These are phyloP conservation scores for Simalia tracyae DNA, from an alignment of 2,797 vertebrate species.

Conservation along the genomic window DNA sequence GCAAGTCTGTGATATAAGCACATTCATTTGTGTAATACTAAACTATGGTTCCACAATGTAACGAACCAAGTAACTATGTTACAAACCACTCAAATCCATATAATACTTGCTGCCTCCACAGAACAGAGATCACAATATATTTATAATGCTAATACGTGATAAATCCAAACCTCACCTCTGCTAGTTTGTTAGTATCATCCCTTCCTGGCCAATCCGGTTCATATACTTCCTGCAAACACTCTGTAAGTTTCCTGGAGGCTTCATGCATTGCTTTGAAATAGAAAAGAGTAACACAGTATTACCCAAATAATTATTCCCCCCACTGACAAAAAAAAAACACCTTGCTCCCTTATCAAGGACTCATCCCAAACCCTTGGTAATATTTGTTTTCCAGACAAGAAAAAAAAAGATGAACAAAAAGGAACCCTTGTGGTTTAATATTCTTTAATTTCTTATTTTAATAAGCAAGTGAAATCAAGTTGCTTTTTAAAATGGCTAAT, in stretches of 20 bases:
- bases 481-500: not conserved
- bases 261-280: slow-evolving; percentile 91
- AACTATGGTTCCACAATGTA: not conserved
- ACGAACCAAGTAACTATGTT: not conserved
- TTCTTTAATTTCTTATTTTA: not conserved
- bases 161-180: slow-evolving; percentile 82
- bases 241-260: slow-evolving; percentile 90
- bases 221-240: slow-evolving; percentile 95
- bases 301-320: not conserved
- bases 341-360: not conserved
- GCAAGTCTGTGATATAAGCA: not conserved
- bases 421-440: not conserved
- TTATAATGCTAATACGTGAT: not conserved
- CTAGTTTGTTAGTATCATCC: slow-evolving; percentile 87
- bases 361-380: not conserved
- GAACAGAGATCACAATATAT: not conserved
- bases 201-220: slow-evolving; percentile 93
- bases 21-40: too few relatives aligned
- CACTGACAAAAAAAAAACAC: not conserved
- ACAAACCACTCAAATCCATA: not conserved
- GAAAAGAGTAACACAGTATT: not conserved
- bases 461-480: not conserved
- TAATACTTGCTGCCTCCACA: not conserved
- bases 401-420: not conserved
- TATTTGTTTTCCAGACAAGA: not conserved